These are phyloP conservation scores for Ceyx erithaca DNA, from an alignment of 2,797 vertebrate species.

Conservation along the genomic window DNA sequence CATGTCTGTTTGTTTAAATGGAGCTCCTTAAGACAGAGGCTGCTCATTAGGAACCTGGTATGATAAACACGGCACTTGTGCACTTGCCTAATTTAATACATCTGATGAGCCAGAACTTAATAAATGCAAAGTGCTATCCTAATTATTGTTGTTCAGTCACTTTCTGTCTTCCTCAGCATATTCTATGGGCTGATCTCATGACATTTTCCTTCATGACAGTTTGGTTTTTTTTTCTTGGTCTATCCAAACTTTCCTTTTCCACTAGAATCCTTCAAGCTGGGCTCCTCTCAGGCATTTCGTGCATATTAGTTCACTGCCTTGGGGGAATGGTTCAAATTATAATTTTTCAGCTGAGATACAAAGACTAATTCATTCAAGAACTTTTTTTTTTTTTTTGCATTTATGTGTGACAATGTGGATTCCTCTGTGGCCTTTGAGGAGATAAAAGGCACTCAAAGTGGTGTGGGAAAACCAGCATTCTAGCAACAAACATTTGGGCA, in stretches of 20 bases:
- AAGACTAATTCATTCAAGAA: conserved; percentile 65
- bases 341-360: conserved; percentile 68
- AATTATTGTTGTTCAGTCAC: conserved; percentile 16
- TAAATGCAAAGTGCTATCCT: conserved; percentile 46
- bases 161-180: conserved; percentile 64
- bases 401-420: background rate
- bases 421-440: background rate
- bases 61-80: conserved; percentile 17
- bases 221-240: conserved; percentile 36
- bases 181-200: conserved; percentile 55
- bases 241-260: conserved; percentile 59
- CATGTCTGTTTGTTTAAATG: background rate
- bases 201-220: conserved; percentile 18
- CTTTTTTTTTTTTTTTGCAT: background rate
- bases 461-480: background rate
- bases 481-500: background rate
- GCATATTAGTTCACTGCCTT: conserved; percentile 55
- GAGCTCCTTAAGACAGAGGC: background rate
- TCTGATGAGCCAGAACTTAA: conserved; percentile 58
- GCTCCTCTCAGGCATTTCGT: conserved; percentile 56
- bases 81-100: conserved; percentile 30
- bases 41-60: conserved; percentile 6
- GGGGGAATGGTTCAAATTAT: conserved; percentile 73
- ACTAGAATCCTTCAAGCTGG: conserved; percentile 67
- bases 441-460: background rate